A percentile compares a stretch with the other conserved stretches of the same genome.
Evolutionary conservation across 2,888 invertebrate species (phyloP).

Genomic region (Oligia fasciuncula): DNA sequence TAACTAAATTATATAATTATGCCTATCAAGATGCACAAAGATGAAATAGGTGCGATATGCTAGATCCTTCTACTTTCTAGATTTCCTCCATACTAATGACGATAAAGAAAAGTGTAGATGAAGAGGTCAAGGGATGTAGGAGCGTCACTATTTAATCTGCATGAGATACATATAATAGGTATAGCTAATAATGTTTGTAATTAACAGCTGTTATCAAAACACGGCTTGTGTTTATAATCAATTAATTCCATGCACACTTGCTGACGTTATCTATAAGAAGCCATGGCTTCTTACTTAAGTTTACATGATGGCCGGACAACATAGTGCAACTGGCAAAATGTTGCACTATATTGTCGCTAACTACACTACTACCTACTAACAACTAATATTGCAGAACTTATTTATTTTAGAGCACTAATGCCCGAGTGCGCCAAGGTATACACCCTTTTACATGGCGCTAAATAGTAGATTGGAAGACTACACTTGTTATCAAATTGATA

Average conservation of each 20-base stretch:
- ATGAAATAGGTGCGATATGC: neutral
- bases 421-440: neutral
- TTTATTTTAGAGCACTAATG: neutral
- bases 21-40: no score
- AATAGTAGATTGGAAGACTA: neutral
- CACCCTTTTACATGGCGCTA: neutral
- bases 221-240: conserved; percentile 44
- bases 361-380: neutral
- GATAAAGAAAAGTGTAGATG: neutral
- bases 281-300: conserved; percentile 1
- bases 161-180: neutral
- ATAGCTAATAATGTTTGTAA: conserved; percentile 6
- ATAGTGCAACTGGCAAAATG: neutral
- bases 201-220: conserved; percentile 27
- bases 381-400: neutral
- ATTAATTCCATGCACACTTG: conserved; percentile 38
- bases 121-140: conserved; percentile 18
- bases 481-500: neutral
- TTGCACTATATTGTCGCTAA: neutral
- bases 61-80: conserved; percentile 21
- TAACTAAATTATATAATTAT: no score
- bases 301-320: neutral
- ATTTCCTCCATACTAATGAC: neutral
- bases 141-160: neutral
- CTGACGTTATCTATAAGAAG: conserved; percentile 35